Evolutionary conservation across 2,113 vertebrate genomes (phyloP), one percentile per base, ranked within the genome.

Genomic region (Thunnus maccoyii): DNA sequence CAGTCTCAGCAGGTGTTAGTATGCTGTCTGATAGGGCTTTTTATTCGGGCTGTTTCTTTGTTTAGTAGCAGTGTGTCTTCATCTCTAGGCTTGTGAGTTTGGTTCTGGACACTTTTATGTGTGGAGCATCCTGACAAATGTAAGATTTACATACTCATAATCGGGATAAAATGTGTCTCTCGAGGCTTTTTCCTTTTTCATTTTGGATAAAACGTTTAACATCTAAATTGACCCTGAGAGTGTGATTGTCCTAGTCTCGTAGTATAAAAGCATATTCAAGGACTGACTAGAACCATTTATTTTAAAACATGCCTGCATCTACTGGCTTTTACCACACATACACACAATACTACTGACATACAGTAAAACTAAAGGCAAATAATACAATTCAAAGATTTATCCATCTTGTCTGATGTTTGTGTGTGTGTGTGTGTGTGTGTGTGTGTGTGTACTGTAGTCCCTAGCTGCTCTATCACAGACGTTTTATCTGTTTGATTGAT

Each of bases 401-500:
- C 32, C 11, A 12, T 54, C 17, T 54, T 69, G 57, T 66, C 41
- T 74, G 50, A 46, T 41, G 36, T 41, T 41, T 41, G 36, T 41
- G 36, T 41, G 27, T 73, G 51, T 32, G 56, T 54, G 15, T 52
- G 18, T 58, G 5, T 54, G 5, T 77, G 15, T 22, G 11, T n/a
- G 22, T 52, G 36, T 46, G 14, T 41, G 17, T 46, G 3, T 44
- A 48, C 32, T 83, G 27, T 76, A 64, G 56, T 55, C 47, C 44
- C 30, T 13, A 47, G 36, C 32, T 57, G 6, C 44, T 70, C 16
- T 71, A 66, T 84, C 58, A 65, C 11, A 78, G 50, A n/a, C 20
- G 14, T 61, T 72, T 71, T 58, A 68, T 83, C 50, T 72, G 58
- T 80, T 70, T 78, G 68, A 80, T 86, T 58, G 46, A 88, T 80